Conservation (phyloP, 2,888 invertebrate genomes). For the Rhaphigaster nebulosa region DNA sequence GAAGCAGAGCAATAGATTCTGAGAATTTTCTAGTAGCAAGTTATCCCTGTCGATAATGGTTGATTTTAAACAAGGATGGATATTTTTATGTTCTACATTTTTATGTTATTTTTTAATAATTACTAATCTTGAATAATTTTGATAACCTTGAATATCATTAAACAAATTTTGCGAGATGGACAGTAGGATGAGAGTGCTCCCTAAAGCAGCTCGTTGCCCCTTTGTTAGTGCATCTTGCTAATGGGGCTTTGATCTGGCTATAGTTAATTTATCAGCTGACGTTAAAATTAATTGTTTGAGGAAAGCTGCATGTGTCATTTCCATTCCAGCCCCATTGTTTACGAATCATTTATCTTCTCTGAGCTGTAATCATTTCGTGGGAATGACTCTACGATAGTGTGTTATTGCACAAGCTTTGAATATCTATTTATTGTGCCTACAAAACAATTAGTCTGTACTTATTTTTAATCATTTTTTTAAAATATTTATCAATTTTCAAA, state of each 20-base stretch:
- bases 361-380: background rate
- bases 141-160: too few species aligned
- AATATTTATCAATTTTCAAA: too few species aligned
- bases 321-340: background rate
- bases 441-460: background rate
- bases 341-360: background rate
- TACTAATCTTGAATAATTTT: too few species aligned
- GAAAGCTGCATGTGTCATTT: constrained; percentile 25
- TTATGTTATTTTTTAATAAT: too few species aligned
- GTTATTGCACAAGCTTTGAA: background rate
- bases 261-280: constrained; percentile 35
- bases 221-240: constrained; percentile 6
- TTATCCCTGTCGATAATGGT: too few species aligned
- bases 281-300: constrained; percentile 24
- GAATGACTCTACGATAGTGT: background rate
- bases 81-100: too few species aligned
- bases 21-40: too few species aligned
- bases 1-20: too few species aligned
- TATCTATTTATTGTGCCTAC: too few species aligned
- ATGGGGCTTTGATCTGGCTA: background rate
- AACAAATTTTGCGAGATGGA: too few species aligned
- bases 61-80: too few species aligned
- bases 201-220: background rate
- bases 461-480: background rate
- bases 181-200: background rate